phyloP scores from a whole-genome alignment of 1,140 invertebrate species.

The Drosophila prosaltans region DNA sequence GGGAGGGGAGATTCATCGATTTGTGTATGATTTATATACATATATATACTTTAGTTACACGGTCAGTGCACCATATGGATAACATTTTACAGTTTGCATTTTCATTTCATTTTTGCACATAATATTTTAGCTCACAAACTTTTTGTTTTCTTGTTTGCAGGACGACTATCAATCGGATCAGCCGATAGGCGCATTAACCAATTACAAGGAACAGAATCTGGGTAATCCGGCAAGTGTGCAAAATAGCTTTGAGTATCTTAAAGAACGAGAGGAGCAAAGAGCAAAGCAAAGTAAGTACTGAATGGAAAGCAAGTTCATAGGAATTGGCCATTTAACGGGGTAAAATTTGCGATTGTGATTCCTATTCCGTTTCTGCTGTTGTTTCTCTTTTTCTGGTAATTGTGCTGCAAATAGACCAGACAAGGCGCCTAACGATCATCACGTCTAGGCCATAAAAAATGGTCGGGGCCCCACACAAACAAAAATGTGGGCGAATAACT shows the following conservation, averaged over 20 bases:
- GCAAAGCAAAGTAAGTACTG: slow-evolving; percentile 55
- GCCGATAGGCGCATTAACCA: slow-evolving; percentile 44
- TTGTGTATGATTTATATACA: too few species aligned
- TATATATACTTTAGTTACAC: too few species aligned
- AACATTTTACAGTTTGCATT: neutral
- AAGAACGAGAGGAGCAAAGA: slow-evolving; percentile 17
- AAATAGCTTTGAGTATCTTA: slow-evolving; percentile 23
- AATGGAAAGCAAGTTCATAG: neutral
- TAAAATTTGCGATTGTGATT: slow-evolving; percentile 4
- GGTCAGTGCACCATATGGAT: neutral
- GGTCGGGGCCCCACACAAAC: slow-evolving; percentile 35
- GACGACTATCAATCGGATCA: slow-evolving; percentile 62
- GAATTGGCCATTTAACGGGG: slow-evolving; percentile 47
- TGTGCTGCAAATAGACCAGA: slow-evolving; percentile 46
- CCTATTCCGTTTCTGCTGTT: slow-evolving; percentile 15
- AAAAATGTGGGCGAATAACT: slow-evolving; percentile 59
- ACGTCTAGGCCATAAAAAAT: slow-evolving; percentile 75
- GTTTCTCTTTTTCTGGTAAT: slow-evolving; percentile 26
- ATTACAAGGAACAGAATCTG: slow-evolving; percentile 48
- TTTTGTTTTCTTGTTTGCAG: slow-evolving; percentile 10
- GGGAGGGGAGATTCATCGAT: neutral
- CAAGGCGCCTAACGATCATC: slow-evolving; percentile 59
- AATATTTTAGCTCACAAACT: neutral
- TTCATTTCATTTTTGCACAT: neutral
- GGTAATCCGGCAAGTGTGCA: slow-evolving; percentile 42